Evolutionary conservation across 1,140 invertebrate genomes (phyloP).

Genomic region (Caenorhabditis inopinata): DNA sequence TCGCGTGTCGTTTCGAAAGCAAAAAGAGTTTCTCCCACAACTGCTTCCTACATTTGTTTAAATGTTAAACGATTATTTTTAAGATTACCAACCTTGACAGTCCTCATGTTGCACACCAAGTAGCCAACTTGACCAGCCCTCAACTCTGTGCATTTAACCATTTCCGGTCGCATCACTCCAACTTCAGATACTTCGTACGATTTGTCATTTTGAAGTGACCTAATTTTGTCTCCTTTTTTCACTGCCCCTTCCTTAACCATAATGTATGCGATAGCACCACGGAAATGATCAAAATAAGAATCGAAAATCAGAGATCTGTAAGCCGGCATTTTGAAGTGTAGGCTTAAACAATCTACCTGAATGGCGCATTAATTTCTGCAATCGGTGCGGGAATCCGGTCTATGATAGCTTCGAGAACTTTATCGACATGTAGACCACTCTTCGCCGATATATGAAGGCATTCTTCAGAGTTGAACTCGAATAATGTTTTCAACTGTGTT

Average conservation of each 20-base stretch:
- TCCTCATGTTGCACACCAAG: constrained; percentile 79
- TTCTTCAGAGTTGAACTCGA: constrained; percentile 77
- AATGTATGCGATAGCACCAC: constrained; percentile 80
- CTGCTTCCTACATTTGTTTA: too few species aligned
- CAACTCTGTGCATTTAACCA: constrained; percentile 72
- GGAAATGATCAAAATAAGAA: constrained; percentile 86
- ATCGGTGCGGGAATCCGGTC: constrained; percentile 71
- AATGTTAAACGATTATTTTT: too few species aligned
- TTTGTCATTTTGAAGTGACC: constrained; percentile 73
- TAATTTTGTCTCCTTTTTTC: constrained; percentile 69
- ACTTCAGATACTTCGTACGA: constrained; percentile 79
- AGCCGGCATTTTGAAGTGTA: background rate
- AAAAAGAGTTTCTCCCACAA: constrained; percentile 83
- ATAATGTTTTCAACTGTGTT: constrained; percentile 79
- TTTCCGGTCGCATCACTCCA: constrained; percentile 78
- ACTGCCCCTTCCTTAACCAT: constrained; percentile 67
- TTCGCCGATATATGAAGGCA: constrained; percentile 82
- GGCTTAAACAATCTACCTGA: constrained; percentile 65
- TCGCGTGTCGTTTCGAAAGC: constrained; percentile 66
- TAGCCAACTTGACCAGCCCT: constrained; percentile 80
- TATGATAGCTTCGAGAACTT: constrained; percentile 67
- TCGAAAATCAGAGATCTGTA: constrained; percentile 82
- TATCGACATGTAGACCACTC: constrained; percentile 67
- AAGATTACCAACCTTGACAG: constrained; percentile 67
- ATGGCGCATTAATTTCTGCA: constrained; percentile 70